phyloP scores from a whole-genome alignment of 2,113 vertebrate genomes.

The Rhegmatorhina hoffmannsi region DNA sequence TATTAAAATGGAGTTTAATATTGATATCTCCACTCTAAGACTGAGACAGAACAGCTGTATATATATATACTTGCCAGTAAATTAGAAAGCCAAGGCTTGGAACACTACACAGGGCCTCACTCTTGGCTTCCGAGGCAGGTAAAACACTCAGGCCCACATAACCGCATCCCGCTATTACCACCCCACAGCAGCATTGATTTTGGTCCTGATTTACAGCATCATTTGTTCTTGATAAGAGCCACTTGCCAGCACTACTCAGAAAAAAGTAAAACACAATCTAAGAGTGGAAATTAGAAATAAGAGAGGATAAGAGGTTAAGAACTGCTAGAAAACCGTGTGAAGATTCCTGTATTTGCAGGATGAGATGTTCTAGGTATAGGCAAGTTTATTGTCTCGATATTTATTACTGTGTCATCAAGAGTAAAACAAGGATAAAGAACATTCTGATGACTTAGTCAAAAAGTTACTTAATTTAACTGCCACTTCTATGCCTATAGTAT shows the following conservation, averaged over 20 bases:
- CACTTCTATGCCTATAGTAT: neutral
- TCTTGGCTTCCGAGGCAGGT: conserved; percentile 48
- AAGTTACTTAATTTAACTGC: neutral
- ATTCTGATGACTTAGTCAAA: neutral
- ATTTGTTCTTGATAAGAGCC: conserved; percentile 68
- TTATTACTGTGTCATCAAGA: neutral
- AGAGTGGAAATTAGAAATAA: conserved; percentile 46
- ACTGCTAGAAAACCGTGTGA: neutral
- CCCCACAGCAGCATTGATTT: conserved; percentile 67
- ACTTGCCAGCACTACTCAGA: conserved; percentile 35
- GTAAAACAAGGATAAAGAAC: neutral
- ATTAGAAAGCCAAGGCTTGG: conserved; percentile 1
- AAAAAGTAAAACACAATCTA: conserved; percentile 66
- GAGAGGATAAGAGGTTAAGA: neutral
- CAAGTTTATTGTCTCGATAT: neutral
- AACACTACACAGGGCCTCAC: neutral
- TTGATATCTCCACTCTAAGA: neutral
- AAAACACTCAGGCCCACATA: conserved; percentile 38
- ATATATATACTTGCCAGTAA: conserved; percentile 1
- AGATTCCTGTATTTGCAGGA: conserved; percentile 5
- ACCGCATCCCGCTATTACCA: conserved; percentile 20
- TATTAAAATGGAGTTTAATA: conserved; percentile 27
- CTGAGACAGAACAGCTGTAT: neutral
- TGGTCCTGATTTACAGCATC: conserved; percentile 61
- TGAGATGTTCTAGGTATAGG: neutral